These are phyloP conservation scores for Pogona vitticeps DNA, from an alignment of 2,113 vertebrate genomes.

Conservation along the genomic window DNA sequence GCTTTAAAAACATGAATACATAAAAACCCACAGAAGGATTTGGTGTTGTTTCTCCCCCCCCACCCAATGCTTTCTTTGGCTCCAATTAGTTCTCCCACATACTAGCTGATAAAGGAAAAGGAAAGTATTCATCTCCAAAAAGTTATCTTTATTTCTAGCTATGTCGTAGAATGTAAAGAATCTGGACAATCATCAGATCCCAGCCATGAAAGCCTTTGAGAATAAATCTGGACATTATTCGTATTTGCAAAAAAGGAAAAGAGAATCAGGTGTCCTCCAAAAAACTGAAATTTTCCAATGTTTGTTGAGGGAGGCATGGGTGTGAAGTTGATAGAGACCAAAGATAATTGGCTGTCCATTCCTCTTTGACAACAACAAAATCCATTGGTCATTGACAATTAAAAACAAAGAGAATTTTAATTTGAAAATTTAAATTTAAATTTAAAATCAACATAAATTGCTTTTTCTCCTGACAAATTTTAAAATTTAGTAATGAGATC, in stretches of 20 bases:
- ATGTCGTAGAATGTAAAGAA: conserved; percentile 45
- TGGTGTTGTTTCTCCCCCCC: conserved; percentile 23
- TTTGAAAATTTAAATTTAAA: no score
- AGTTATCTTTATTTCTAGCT: conserved; percentile 52
- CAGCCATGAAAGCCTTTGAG: no score
- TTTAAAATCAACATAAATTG: no score
- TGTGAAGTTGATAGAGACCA: no score
- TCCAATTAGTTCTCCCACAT: conserved; percentile 71
- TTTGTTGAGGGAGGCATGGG: neutral
- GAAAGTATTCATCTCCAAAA: conserved; percentile 46
- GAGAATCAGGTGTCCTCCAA: rapidly evolving
- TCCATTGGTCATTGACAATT: no score
- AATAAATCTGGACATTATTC: conserved; percentile 7
- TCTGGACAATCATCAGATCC: no score
- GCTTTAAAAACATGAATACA: conserved; percentile 55
- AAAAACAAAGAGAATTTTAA: no score
- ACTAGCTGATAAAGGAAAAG: conserved; percentile 40
- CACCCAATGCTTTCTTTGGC: conserved; percentile 60
- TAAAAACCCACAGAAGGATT: conserved; percentile 62
- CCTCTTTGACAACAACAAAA: no score
- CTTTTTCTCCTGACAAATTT: no score
- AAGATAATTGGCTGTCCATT: neutral
- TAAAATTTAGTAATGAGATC: no score
- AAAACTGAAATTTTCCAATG: neutral
- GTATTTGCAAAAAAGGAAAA: neutral